A percentile compares a stretch with the other conserved stretches of the same genome.
Evolutionary conservation across 2,888 invertebrate genomes (phyloP).

Genomic region (Eustalomyia histrio): DNA sequence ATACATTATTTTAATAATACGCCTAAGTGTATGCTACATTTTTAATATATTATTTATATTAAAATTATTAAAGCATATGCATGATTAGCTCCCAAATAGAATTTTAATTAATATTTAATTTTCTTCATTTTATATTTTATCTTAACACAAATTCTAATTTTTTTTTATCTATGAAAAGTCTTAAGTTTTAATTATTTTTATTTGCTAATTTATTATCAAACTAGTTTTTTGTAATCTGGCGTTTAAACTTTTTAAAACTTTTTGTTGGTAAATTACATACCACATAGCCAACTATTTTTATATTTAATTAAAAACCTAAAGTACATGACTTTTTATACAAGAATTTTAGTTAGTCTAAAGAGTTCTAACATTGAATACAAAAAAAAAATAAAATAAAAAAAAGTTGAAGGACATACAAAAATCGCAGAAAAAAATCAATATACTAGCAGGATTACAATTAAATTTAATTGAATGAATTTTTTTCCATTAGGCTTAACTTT

Average conservation of each 20-base stretch:
- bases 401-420: neutral
- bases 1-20: too few species aligned
- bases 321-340: constrained; percentile 6
- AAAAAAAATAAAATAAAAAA: constrained; percentile 43
- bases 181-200: too few species aligned
- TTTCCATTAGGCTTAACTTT: constrained; percentile 12
- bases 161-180: too few species aligned
- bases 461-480: neutral
- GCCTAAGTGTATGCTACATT: too few species aligned
- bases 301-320: constrained; percentile 59
- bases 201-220: constrained; percentile 25
- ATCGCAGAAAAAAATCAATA: constrained; percentile 33
- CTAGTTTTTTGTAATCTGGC: neutral
- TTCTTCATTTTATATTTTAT: too few species aligned
- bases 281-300: constrained; percentile 36
- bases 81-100: too few species aligned
- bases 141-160: too few species aligned
- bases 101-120: too few species aligned
- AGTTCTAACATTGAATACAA: constrained; percentile 38
- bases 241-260: constrained; percentile 3
- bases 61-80: too few species aligned
- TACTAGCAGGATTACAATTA: neutral
- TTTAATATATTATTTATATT: too few species aligned
- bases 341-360: constrained; percentile 24
- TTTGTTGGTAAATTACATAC: constrained; percentile 9